Base-by-base conservation (phyloP, 2,888 invertebrate species). In the Eilema caniola region DNA sequence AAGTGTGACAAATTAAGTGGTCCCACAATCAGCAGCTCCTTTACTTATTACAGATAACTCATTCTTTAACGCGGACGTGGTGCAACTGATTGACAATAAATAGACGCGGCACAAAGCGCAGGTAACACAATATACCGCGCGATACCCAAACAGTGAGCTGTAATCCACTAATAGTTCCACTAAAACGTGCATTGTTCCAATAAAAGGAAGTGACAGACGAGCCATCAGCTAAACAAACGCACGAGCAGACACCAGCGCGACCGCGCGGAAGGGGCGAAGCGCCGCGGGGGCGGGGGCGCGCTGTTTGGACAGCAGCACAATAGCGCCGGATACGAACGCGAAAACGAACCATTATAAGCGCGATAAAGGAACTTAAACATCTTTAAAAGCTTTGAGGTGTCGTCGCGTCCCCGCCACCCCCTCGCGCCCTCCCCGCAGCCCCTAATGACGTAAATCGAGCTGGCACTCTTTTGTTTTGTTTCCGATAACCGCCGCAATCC, bases 371-470 rank as follows among this genome's bases (percentile, higher is more conserved):
- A 80, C 76, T 80, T 82, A 77, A 83, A 81, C 83, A 79, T 81
- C 82, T 85, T 84, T 82, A 84, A 86, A 86, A 84, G 82, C 86
- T 87, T 86, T 85, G 85, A 86, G 87, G 87, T 86, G 88, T 84
- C 80, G 74, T 56, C 73, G 72, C 74, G 72, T 72, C 74, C 73
- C 61, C 67, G 62, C 41, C 72, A 66, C 68, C 64, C 68, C 70
- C 65, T 70, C 73, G 72, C 71, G 73, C 53, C 61, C 75, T 72
- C 23, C 70, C 60, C 62, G 79, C 79, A 72, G 74, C 83, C 85
- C 86, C 88, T 94, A 94, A 94, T 93, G 94, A 93, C 88, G 93
- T 92, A 93, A 94, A 86, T 84, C 86, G 92, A 93, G 86, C 86
- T 83, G 84, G 86, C 86, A 89, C 88, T 92, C 92, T 90, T 92